Percentiles rank a stretch among this genome's conserved stretches.
Conservation (phyloP, 2,888 invertebrate species). For the Lasioglossum oenotherae region DNA sequence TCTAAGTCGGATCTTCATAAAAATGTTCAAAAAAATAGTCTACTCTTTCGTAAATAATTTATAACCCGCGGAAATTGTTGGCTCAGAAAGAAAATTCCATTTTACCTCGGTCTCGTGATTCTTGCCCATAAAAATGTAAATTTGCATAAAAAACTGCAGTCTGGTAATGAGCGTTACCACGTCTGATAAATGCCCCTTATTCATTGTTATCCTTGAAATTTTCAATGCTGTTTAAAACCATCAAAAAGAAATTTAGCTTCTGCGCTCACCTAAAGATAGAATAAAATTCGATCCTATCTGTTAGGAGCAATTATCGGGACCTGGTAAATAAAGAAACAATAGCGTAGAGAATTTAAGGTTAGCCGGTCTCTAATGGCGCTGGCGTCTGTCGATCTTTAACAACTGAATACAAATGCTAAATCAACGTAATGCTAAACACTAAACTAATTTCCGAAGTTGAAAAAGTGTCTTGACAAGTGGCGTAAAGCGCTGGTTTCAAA, state of each 20-base stretch:
- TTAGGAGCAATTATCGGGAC: no score
- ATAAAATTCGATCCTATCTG: neutral
- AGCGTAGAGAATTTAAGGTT: no score
- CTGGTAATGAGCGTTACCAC: neutral
- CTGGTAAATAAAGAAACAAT: no score
- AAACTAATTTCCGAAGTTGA: neutral
- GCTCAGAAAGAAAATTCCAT: neutral
- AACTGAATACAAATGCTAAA: neutral
- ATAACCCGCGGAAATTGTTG: neutral
- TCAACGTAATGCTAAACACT: neutral
- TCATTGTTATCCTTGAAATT: neutral
- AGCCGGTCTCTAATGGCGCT: no score
- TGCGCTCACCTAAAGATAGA: neutral
- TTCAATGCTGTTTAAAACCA: neutral
- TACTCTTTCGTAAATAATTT: neutral
- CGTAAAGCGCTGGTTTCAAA: neutral
- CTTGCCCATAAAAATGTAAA: neutral
- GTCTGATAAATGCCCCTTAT: neutral
- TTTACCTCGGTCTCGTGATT: neutral
- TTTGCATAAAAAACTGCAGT: constrained; percentile 2
- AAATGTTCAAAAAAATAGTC: neutral
- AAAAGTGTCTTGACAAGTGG: neutral
- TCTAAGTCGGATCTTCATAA: no score
- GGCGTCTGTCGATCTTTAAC: no score
- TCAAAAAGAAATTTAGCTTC: neutral